Evolutionary conservation across 2,888 invertebrate genomes (phyloP).

Genomic region (Machimus rusticus): DNA sequence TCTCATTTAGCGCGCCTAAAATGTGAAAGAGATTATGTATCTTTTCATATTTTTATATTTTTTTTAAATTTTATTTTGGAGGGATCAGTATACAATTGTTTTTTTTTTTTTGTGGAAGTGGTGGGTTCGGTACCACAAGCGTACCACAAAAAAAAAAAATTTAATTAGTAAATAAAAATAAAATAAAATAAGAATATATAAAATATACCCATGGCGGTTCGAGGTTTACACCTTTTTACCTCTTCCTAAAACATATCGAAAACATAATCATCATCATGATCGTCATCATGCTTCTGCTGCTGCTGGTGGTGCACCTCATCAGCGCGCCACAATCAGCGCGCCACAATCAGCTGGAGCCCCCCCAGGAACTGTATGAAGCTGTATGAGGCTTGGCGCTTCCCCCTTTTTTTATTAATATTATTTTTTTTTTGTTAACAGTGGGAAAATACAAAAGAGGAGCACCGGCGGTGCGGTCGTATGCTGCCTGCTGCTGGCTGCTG

Average conservation of each 20-base stretch:
- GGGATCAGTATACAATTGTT: too few species aligned
- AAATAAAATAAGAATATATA: too few species aligned
- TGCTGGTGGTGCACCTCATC: background rate
- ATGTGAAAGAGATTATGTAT: background rate
- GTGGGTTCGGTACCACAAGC: too few species aligned
- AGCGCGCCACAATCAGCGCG: too few species aligned
- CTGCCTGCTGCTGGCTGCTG: background rate
- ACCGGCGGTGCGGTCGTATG: background rate
- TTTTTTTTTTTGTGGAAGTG: background rate
- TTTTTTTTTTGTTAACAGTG: background rate
- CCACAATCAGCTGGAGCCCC: background rate
- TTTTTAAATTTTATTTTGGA: too few species aligned
- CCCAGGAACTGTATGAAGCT: background rate
- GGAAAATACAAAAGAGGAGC: background rate
- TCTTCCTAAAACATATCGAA: background rate
- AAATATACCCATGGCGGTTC: background rate
- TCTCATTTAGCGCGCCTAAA: background rate
- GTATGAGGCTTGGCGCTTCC: background rate
- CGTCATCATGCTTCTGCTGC: background rate
- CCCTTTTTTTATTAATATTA: background rate
- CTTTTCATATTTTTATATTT: background rate
- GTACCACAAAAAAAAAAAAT: too few species aligned
- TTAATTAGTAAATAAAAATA: too few species aligned
- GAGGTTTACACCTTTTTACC: background rate
- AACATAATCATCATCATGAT: background rate